Conservation (phyloP, 2,888 invertebrate genomes). For the Malthinus seriepunctatus region DNA sequence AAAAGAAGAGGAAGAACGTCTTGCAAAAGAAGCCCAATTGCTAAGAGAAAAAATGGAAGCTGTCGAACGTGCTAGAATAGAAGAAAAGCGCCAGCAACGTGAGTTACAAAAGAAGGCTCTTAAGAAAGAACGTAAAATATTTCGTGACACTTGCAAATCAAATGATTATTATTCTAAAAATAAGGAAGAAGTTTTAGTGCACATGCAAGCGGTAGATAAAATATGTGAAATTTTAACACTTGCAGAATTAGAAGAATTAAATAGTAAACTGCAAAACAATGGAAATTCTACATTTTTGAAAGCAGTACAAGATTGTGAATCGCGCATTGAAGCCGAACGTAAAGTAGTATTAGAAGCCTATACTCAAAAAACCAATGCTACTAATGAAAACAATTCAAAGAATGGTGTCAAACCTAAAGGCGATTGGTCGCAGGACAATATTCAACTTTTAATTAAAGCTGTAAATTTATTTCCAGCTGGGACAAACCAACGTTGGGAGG, state of each 20-base stretch:
- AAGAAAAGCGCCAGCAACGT: slow-evolving; percentile 81
- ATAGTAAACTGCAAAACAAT: slow-evolving; percentile 67
- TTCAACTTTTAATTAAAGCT: slow-evolving; percentile 92
- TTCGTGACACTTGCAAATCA: slow-evolving; percentile 78
- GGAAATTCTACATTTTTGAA: slow-evolving; percentile 69
- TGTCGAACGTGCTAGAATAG: slow-evolving; percentile 80
- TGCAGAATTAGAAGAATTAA: slow-evolving; percentile 74
- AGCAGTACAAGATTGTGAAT: slow-evolving; percentile 72
- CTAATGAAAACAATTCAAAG: slow-evolving; percentile 49
- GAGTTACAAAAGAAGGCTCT: slow-evolving; percentile 84
- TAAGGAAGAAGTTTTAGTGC: slow-evolving; percentile 73
- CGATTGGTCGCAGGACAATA: slow-evolving; percentile 83
- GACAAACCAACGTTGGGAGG: slow-evolving; percentile 91
- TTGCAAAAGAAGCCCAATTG: slow-evolving; percentile 71
- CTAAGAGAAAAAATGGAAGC: slow-evolving; percentile 80
- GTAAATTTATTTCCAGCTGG: slow-evolving; percentile 98
- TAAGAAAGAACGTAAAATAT: slow-evolving; percentile 82
- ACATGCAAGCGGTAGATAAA: slow-evolving; percentile 92
- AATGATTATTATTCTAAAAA: slow-evolving; percentile 78
- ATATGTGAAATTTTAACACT: slow-evolving; percentile 81
- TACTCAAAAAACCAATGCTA: slow-evolving; percentile 52
- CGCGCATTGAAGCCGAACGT: slow-evolving; percentile 77
- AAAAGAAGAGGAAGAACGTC: slow-evolving; percentile 81
- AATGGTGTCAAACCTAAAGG: slow-evolving; percentile 58
- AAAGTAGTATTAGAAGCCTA: slow-evolving; percentile 61